Percentiles rank a stretch among this genome's conserved stretches.
Evolutionary conservation across 2,797 vertebrate genomes (phyloP).

Genomic region (Acanthis flammea): DNA sequence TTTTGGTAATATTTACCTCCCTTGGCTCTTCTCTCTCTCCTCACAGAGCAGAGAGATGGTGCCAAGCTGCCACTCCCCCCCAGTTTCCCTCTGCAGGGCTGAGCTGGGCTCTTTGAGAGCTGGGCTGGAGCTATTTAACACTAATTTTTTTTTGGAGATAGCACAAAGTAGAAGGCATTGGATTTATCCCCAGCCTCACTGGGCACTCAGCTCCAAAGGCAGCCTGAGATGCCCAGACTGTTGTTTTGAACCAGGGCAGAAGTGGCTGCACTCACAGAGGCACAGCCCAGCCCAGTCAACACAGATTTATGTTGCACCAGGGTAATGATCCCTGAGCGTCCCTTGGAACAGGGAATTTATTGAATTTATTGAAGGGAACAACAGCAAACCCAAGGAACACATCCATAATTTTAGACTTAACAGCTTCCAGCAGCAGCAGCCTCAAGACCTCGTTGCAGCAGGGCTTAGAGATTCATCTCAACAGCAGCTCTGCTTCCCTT

Average conservation of each 20-base stretch:
- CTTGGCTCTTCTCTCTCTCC: not conserved
- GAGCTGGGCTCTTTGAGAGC: not conserved
- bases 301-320: not conserved
- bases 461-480: not conserved
- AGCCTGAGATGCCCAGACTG: not conserved
- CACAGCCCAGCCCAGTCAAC: not conserved
- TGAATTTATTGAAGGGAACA: not conserved
- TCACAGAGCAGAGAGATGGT: not conserved
- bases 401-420: not conserved
- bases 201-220: not conserved
- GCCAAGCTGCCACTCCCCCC: not conserved
- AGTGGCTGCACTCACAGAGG: not conserved
- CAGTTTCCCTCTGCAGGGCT: not conserved
- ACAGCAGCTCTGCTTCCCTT: not conserved
- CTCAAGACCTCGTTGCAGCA: not conserved
- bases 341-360: not conserved
- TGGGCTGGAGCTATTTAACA: not conserved
- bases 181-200: not conserved
- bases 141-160: not conserved
- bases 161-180: not conserved
- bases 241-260: not conserved
- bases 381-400: not conserved
- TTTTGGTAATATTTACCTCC: not conserved
- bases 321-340: not conserved
- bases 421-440: not conserved